Evolutionary conservation across 2,888 invertebrate species (phyloP), one percentile per base, ranked within the genome.

Genomic region (Drosophila parthenogenetica): DNA sequence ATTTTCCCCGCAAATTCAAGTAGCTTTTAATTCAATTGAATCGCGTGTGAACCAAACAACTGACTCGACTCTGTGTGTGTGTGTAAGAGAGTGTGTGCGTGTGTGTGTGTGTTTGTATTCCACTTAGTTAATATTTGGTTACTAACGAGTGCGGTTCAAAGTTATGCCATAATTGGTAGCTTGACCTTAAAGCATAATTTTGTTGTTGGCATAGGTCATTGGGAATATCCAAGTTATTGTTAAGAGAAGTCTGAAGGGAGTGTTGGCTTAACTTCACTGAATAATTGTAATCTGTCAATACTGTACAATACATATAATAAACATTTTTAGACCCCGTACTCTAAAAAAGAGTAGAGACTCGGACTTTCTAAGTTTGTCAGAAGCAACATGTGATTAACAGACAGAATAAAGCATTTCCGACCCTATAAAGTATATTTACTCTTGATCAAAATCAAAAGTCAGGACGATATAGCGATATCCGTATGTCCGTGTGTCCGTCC

Each of bases 11-110:
- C 13, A 35, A 35, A 5, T 8, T 19, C 19, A 16, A n/a, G 16
- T 19, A 25, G 59, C 14, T 16, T 60, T 43, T 50, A 59, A 61
- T 73, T 66, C 16, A 58, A 60, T 69, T 58, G 17, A 66, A 72
- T 73, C 69, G 82, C 85, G 87, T 86, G 87, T 83, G 77, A 76
- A 70, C 25, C 19, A 35, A 58, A 19, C 65, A 68, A 45, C 50
- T 54, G 61, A 10, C 13, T 25, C 43, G n/a, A 22, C 14, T 32
- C 7, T 45, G 29, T 45, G 25, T 49, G n/a, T 35, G 43, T 22
- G 22, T 25, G 14, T 25, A n/a, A 10, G 11, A 16, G 46, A 17
- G 39, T 40, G 50, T 22, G 14, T 22, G n/a, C n/a, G n/a, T 25
- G 22, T 14, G 11, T 19, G 46, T 25, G 39, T 40, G 50, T 22